Evolutionary conservation across 2,113 vertebrate genomes (phyloP), one percentile per base, ranked within the genome.

Genomic region (Trichomycterus rosablanca): DNA sequence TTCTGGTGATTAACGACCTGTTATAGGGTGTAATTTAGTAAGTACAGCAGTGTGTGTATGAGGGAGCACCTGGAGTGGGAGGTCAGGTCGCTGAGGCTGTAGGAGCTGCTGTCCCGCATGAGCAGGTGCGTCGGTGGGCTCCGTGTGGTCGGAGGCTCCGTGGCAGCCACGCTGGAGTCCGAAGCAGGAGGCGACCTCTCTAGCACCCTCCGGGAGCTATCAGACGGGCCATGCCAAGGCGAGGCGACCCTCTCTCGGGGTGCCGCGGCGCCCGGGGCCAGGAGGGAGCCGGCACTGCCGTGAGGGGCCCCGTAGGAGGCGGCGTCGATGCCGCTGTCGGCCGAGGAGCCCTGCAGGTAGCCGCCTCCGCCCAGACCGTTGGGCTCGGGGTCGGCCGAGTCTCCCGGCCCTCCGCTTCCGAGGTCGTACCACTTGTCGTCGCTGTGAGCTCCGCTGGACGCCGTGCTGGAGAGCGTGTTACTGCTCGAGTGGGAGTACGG

Each of bases 401-500:
- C 53, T 12, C 72, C 45, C 20, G 70, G 26, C 0, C 79, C 89
- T 1, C 93, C 92, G 0, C 89, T 67, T 19, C 83, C 84, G 49
- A 85, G 51, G 7, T 99, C 95, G 0, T 91, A 98, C 96, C 96
- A 98, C 14, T 97, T 98, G 72, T 99, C 96, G 1, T 99, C 95
- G 0, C 96, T 99, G 85, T 97, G 94, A 58, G 89, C 92, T 1
- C 86, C 81, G 0, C 95, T 98, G 1, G 93, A 95, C 0, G 94
- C 90, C 68, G 93, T 98, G 81, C 95, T 98, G 68, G 97, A 93
- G 0, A 97, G 92, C 7, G 97, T 97, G 86, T 95, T 97, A 70
- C 94, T 97, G 87, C 93, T 95, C 68, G 96, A 99, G 83, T 99
- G 96, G 0, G 96, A 99, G 75, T 96, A 96, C 54, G 92, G 92